Evolutionary conservation across 37 sponge, comb jelly and placozoan genomes (phyloP), one percentile per base, ranked within the genome.

Genomic region (Ephydatia muelleri): DNA sequence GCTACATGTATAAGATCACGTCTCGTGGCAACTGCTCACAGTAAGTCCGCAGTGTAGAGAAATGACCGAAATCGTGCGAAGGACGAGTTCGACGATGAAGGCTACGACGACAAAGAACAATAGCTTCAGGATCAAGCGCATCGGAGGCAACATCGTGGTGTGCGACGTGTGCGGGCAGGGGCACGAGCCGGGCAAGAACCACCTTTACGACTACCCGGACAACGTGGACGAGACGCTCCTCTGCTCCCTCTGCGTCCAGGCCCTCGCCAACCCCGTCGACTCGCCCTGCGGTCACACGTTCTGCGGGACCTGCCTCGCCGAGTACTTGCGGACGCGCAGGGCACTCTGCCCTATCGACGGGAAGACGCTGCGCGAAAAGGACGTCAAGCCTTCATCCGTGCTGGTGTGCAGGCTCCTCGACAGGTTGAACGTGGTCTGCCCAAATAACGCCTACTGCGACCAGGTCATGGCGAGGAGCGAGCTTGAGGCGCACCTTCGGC

Each of bases 221-320:
- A 92, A 92, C 37, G 79, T 95, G 0, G 92, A 95, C 37, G 90
- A 92, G 4, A 92, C 89, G 2, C 79, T 95, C 43, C 75, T 91
- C 76, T 95, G 95, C 34, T 65, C 82, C 19, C 65, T 95, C 5
- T 95, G 95, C 73, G 74, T 57, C 38, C 92, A 95, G 68, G 92
- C 95, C 14, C 88, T 95, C 5, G 88, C 92, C 2, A 92, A 95
- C 49, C 92, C 95, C 0, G 90, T 91, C 30, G 95, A 95, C 79
- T 89, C 95, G 28, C 92, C 92, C 2, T 95, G 95, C 49, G 67
- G 92, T 13, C 95, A 95, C 77, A 95, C 95, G 29, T 95, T 87
- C 88, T 95, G 95, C 36, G 67, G 72, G 32, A 75, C 43, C 65
- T 95, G 95, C 72, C 75, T 92, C 30, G 47, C 34, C 31, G 68